Base-by-base conservation (phyloP, 2,797 vertebrate species). In the Cynopterus sphinx region DNA sequence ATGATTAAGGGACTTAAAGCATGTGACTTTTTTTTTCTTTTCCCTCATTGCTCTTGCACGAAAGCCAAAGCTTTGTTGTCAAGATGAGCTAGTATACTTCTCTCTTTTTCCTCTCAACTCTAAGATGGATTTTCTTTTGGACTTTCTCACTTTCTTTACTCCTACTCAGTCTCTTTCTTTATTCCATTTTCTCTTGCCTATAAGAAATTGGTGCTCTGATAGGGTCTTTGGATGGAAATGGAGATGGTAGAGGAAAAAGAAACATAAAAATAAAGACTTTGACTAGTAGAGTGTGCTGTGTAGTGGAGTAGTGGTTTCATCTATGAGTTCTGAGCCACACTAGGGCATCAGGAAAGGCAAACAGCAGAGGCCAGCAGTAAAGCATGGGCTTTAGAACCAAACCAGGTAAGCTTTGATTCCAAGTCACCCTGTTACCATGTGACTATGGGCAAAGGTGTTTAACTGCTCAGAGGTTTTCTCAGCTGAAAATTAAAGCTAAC, bases 1-100 rank as follows among this genome's bases (percentile, higher is more conserved):
- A 51, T 74, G 74, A 87, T 75, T 74, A 83, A 95, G 36, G 92
- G 21, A 92, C 88, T 95, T 63, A 55, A 92, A 93, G 41, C 61
- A 77, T 93, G 63, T 81, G 82, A 71, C 26, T 70, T 78, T 51
- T 70, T 51, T 33, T 43, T 13, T 15, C 49, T 78, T 51, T 65
- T 53, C 31, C 36, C 49, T 19, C 26, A 43, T 46, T 12, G 36
- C 16, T 87, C 26, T 41, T 43, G 1, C 12, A n/a, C 10, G 46
- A 75, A 68, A 91, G 57, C 67, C 49, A 91, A 78, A 61, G 33
- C 28, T 70, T 73, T 41, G 70, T 41, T 55, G 11, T 86, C 59
- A 8, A 3, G 39, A 46, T 57, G 33, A 77, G 43, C 22, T 79
- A 4, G 0, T 31, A 0, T 59, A n/a, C 57, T 78, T 65, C 82